Percentiles rank a stretch among this genome's conserved stretches.
Evolutionary conservation across 2,888 invertebrate genomes (phyloP).

Genomic region (Perithous albicinctus): DNA sequence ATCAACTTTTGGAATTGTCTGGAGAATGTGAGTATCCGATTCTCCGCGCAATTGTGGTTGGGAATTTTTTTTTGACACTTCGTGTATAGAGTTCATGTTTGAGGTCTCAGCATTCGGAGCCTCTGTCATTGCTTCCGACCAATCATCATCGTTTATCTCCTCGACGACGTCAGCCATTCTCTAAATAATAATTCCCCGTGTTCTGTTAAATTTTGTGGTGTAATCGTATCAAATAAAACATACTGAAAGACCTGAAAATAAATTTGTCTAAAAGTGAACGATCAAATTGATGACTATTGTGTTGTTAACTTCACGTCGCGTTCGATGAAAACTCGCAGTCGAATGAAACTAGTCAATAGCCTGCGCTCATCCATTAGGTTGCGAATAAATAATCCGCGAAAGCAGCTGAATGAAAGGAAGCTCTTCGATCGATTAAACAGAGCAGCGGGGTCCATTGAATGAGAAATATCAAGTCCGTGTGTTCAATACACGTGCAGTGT

Average conservation of each 20-base stretch:
- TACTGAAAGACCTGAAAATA: constrained; percentile 3
- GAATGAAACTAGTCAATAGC: constrained; percentile 43
- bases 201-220: constrained; percentile 15
- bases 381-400: constrained; percentile 24
- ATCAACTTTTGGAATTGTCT: background rate
- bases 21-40: background rate
- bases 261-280: constrained; percentile 4
- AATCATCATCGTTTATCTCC: background rate
- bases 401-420: constrained; percentile 18
- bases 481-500: background rate
- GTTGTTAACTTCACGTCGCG: constrained; percentile 33
- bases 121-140: background rate
- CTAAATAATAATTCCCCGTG: background rate
- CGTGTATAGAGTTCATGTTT: background rate
- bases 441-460: constrained; percentile 9
- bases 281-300: constrained; percentile 17
- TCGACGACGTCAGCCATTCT: constrained; percentile 38
- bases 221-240: constrained; percentile 1
- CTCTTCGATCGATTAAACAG: constrained; percentile 28
- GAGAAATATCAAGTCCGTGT: background rate
- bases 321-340: background rate
- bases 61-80: constrained; percentile 10
- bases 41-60: background rate
- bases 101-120: background rate
- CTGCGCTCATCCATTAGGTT: background rate